Evolutionary conservation across 2,113 vertebrate species (phyloP), one percentile per base, ranked within the genome.

Genomic region (Corapipo altera): DNA sequence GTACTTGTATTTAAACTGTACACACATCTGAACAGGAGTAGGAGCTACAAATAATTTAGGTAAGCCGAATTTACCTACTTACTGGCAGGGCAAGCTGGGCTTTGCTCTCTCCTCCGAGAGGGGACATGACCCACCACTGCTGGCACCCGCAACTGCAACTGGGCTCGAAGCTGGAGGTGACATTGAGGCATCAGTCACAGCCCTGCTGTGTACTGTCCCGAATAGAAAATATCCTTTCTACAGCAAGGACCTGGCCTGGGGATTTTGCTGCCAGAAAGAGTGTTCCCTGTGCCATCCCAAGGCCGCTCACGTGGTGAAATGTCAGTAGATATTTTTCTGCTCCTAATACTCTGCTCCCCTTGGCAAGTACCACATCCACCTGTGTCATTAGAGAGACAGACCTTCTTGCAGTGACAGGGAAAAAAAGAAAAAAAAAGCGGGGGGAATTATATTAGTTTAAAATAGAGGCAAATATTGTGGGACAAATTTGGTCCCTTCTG

Each of bases 261-360:
- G 77, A 57, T 85, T 87, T 69, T 92, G 61, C 86, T 92, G 94
- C 87, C 2, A 15, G 70, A 82, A 28, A 55, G 44, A 59, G 49
- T 1, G 4, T 55, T 95, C 62, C 30, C 15, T 4, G 1, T 61
- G 51, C 54, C 44, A 46, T 91, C 84, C 73, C 3, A 8, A 77
- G 92, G 66, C 69, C 66, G 67, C 67, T 92, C 82, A 81, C 16
- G 1, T 80, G 79, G 75, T 86, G 65, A 91, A 72, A 76, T 71
- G 85, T 88, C 92, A 84, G 81, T 59, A 90, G 89, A 80, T 64
- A 95, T 92, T 96, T 89, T 96, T 90, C 90, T 94, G 87, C 87
- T 91, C 71, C 73, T 94, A 88, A 78, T 69, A 88, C 24, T 66
- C 89, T 82, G 65, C 78, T 80, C 65, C 92, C 73, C 49, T 82